These are phyloP conservation scores for Drosophila miranda DNA, from an alignment of 1,140 invertebrate genomes.

Conservation along the genomic window DNA sequence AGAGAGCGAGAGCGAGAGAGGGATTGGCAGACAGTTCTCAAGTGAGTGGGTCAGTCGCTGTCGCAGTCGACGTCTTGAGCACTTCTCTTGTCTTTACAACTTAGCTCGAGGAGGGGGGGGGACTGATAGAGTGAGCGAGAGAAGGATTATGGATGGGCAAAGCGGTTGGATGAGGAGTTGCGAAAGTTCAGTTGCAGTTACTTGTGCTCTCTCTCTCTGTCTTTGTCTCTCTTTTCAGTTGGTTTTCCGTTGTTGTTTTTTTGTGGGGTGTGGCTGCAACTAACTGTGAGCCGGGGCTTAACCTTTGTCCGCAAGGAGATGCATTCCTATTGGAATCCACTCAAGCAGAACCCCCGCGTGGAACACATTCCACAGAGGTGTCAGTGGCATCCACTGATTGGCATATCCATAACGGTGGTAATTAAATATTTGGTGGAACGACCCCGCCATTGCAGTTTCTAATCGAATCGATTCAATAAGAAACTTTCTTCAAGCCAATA, in stretches of 20 bases:
- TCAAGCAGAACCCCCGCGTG: too few relatives aligned
- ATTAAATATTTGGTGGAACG: too few relatives aligned
- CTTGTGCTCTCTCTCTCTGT: not conserved
- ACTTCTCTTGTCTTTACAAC: too few relatives aligned
- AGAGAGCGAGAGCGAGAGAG: conserved; percentile 20
- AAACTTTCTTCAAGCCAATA: too few relatives aligned
- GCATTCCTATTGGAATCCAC: conserved; percentile 8
- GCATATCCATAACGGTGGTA: too few relatives aligned
- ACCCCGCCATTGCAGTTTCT: too few relatives aligned
- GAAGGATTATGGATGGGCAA: not conserved
- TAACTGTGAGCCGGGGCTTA: conserved; percentile 21
- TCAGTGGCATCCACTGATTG: too few relatives aligned
- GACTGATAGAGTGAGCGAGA: too few relatives aligned
- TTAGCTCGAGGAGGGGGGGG: too few relatives aligned
- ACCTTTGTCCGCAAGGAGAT: conserved; percentile 7
- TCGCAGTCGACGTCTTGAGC: conserved; percentile 14
- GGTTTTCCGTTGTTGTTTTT: conserved; percentile 17
- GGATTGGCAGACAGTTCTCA: conserved; percentile 38
- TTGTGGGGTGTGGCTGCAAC: conserved; percentile 16
- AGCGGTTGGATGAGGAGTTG: conserved; percentile 12
- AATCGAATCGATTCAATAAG: too few relatives aligned
- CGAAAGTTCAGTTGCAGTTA: conserved; percentile 46
- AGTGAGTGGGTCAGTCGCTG: conserved; percentile 54
- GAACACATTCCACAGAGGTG: conserved; percentile 1
- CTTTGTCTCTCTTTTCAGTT: conserved; percentile 16